Base-by-base conservation (phyloP, 2,888 invertebrate species). In the Calliphora vomitoria region DNA sequence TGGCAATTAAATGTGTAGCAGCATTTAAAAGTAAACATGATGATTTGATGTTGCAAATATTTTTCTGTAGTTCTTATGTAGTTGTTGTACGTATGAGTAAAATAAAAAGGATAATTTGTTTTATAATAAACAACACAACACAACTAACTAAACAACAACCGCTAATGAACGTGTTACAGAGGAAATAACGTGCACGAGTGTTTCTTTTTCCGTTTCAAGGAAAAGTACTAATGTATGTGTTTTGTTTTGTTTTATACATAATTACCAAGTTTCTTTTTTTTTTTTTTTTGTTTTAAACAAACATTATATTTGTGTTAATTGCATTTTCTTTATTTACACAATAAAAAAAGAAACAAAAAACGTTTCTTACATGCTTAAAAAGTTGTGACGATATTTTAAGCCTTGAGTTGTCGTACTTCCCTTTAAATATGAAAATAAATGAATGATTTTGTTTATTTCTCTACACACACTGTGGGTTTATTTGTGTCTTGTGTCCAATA, bases 181-280 rank as follows among this genome's bases (percentile, higher is more conserved):
- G 85, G 84, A 87, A 82, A 87, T 87, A 87, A 87, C 87, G 85
- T 87, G 82, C 87, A 82, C 15, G 75, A 87, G 87, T 85, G 85
- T 71, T 80, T 68, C 41, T 85, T 85, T 85, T 71, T 85, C 68
- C 83, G 76, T 64, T 64, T 8, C 18, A 76, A 74, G 44, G 44
- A 76, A 62, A 31, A 41, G 38, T 20, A 44, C n/a, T 20, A 15
- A 15, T 55, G 10, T 41, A n/a, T 35, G 15, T 1, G 8, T 53
- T 31, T 25, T 66, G 53, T 53, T 5, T 60, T 82, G 50, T 20
- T 8, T 68, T 31, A 35, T 44, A 47, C 44, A 47, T 53, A 62
- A 50, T 50, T 64, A 60, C 18, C 38, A 75, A 75, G 85, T 71
- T 80, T 68, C 41, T 85, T 85, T 85, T 71, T 85, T 62, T 78